Evolutionary conservation across 2,797 vertebrate species (phyloP).

Genomic region (Melanitta fusca): DNA sequence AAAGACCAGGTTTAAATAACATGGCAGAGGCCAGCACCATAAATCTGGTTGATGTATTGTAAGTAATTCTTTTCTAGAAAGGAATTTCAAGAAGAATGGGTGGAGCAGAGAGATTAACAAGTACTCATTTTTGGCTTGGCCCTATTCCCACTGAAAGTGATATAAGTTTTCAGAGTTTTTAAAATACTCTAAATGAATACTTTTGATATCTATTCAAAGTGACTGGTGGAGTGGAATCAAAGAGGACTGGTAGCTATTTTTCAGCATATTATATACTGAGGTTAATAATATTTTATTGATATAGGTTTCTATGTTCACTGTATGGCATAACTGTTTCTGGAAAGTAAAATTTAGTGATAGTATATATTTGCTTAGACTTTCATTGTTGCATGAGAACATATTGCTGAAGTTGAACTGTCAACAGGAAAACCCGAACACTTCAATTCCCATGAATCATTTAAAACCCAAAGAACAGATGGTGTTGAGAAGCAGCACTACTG

Average conservation of each 20-base stretch:
- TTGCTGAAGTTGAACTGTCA: conserved; percentile 39
- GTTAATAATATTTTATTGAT: background rate
- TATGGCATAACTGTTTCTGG: background rate
- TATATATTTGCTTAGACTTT: background rate
- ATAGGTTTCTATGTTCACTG: background rate
- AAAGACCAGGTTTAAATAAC: background rate
- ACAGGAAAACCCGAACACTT: conserved; percentile 15
- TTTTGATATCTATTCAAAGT: background rate
- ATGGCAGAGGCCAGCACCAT: background rate
- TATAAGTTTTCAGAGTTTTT: background rate
- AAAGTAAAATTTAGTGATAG: background rate
- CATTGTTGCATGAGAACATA: background rate
- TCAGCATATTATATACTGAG: background rate
- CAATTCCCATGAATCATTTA: conserved; percentile 52
- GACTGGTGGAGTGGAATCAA: background rate
- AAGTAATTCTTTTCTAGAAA: background rate
- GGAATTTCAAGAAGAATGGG: background rate
- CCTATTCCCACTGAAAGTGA: background rate
- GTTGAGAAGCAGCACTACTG: background rate
- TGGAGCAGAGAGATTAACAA: background rate
- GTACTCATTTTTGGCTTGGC: background rate
- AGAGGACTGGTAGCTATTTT: background rate
- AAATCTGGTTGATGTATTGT: background rate
- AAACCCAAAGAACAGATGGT: conserved; percentile 58
- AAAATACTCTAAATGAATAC: background rate